Percentiles rank a stretch among this genome's conserved stretches.
Conservation (phyloP, 1,140 invertebrate genomes). For the Atta cephalotes region DNA sequence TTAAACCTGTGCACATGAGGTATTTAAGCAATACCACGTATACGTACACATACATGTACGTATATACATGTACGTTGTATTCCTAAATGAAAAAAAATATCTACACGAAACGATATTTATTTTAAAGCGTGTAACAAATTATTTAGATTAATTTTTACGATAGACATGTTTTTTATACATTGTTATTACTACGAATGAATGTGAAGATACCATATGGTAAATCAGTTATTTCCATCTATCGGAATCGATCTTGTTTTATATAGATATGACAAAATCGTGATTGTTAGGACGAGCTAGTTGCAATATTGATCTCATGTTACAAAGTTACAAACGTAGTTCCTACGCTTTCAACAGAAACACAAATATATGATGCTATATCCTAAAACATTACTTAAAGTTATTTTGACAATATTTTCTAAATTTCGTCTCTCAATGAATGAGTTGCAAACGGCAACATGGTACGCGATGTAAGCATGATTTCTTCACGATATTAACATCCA, state of each 20-base stretch:
- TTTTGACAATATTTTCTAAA: slow-evolving; percentile 13
- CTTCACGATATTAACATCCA: neutral
- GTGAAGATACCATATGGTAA: neutral
- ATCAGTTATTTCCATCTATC: neutral
- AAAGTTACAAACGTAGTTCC: slow-evolving; percentile 20
- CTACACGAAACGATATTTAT: neutral
- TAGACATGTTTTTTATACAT: neutral
- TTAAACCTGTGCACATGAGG: neutral
- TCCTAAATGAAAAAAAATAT: slow-evolving; percentile 13
- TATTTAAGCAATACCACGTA: neutral
- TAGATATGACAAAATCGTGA: neutral
- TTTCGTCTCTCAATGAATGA: slow-evolving; percentile 34
- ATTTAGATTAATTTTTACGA: slow-evolving; percentile 1
- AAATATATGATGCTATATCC: neutral
- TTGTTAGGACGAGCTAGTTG: slow-evolving; percentile 20
- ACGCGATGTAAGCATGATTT: neutral
- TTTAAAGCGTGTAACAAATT: neutral
- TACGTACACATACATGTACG: no score
- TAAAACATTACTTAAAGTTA: slow-evolving; percentile 18
- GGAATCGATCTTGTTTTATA: neutral
- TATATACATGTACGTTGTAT: neutral
- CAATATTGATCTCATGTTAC: slow-evolving; percentile 20
- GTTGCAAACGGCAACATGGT: neutral
- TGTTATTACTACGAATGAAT: neutral
- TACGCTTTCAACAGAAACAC: neutral